Percentiles rank a stretch among this genome's conserved stretches.
Evolutionary conservation across 2,888 invertebrate species (phyloP).

Genomic region (Sycophila texana): DNA sequence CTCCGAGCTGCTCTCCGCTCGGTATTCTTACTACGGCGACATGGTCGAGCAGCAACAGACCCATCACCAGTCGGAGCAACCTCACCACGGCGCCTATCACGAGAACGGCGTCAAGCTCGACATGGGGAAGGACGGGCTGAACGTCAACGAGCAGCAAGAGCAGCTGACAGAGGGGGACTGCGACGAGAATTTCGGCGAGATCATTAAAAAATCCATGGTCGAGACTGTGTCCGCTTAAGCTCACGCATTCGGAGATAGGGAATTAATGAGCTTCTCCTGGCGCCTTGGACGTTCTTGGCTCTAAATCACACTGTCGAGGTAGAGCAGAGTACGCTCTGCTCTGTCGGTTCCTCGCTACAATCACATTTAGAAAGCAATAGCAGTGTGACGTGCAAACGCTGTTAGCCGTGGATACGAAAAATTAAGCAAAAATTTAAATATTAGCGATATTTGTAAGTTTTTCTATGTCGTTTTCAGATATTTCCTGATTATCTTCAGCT

Average conservation of each 20-base stretch:
- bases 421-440: too few relatives aligned
- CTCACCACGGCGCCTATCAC: slow-evolving; percentile 56
- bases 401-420: too few relatives aligned
- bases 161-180: slow-evolving; percentile 65
- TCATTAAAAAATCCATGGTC: slow-evolving; percentile 94
- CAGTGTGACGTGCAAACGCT: too few relatives aligned
- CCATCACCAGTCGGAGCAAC: slow-evolving; percentile 56
- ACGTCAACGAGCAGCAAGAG: slow-evolving; percentile 43
- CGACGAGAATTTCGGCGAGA: slow-evolving; percentile 91
- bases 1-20: slow-evolving; percentile 80
- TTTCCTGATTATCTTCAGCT: too few relatives aligned
- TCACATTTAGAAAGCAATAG: too few relatives aligned
- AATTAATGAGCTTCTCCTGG: slow-evolving; percentile 30
- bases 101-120: slow-evolving; percentile 57
- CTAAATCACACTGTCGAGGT: not conserved
- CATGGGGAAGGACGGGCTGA: slow-evolving; percentile 48
- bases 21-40: slow-evolving; percentile 77
- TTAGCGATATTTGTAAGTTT: too few relatives aligned
- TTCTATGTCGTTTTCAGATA: too few relatives aligned
- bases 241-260: slow-evolving; percentile 1
- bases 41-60: slow-evolving; percentile 65
- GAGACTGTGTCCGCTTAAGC: slow-evolving; percentile 89
- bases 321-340: too few relatives aligned
- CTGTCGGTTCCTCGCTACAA: too few relatives aligned
- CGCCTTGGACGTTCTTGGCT: slow-evolving; percentile 20